Evolutionary conservation across 2,113 vertebrate genomes (phyloP), one percentile per base, ranked within the genome.

Genomic region (Stictonetta naevosa): DNA sequence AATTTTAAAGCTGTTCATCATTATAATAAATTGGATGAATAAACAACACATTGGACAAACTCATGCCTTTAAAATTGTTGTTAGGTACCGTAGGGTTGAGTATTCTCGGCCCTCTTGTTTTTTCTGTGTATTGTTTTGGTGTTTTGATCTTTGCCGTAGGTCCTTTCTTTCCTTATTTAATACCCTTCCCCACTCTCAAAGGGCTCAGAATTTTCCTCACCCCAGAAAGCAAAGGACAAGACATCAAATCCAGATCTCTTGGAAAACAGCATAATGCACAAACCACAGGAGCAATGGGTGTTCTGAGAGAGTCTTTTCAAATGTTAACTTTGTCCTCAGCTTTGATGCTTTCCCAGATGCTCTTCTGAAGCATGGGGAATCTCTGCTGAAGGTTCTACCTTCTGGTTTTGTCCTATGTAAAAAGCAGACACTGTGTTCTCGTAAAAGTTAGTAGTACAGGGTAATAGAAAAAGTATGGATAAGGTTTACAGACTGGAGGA

Each of bases 381-480:
- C 48, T 77, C 67, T 93, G 40, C 44, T 81, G 81, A 90, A 85
- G 22, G 34, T 75, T 95, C 79, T 93, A 95, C 85, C 83, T 96
- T 95, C 83, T 90, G 55, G 9, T 83, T 93, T 93, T 90, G 50
- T 88, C 76, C 48, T 72, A 50, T 64, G 23, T 71, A 81, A 46
- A 77, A 96, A 84, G 67, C 52, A 89, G 77, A 83, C 72, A 36
- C n/a, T 58, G 26, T 76, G 85, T 50, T 73, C 68, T 84, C 80
- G 56, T 90, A 95, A 76, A 91, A 94, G 31, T 76, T 87, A 94
- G 55, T 53, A 83, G 50, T 59, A 59, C 6, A 12, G 53, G 74
- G 85, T 97, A 97, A 96, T 96, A 92, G 90, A 73, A 97, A 98
- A 97, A 94, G 80, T 67, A 96, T 97, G 97, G 89, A 72, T 81